Percentiles rank a stretch among this genome's conserved stretches.
Evolutionary conservation across 2,113 vertebrate genomes (phyloP).

Genomic region (Ceyx melanurus): DNA sequence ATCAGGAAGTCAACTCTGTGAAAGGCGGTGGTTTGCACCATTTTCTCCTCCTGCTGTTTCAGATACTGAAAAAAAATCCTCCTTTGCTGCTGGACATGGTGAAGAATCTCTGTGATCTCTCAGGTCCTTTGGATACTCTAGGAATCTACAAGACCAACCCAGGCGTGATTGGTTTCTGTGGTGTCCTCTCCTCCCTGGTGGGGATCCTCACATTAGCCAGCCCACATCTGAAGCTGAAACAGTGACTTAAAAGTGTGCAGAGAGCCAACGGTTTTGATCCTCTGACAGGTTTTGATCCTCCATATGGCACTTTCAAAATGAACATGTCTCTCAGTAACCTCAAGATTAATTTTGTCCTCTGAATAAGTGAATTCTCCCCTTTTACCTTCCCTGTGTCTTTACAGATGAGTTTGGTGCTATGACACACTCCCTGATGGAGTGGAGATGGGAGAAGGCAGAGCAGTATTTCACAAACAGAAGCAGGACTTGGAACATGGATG

Average conservation of each 20-base stretch:
- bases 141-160: constrained; percentile 83
- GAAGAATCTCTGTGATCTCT: constrained; percentile 91
- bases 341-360: not conserved
- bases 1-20: constrained; percentile 43
- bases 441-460: not conserved
- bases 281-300: not conserved
- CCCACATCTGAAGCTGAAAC: constrained; percentile 84
- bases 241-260: not conserved
- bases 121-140: constrained; percentile 86
- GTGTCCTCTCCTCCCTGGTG: constrained; percentile 89
- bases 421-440: not conserved
- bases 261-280: not conserved
- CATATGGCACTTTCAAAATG: not conserved
- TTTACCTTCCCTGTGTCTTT: not conserved
- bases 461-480: not conserved
- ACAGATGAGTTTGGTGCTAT: not conserved
- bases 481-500: not conserved
- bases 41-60: constrained; percentile 76
- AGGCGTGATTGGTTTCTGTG: constrained; percentile 87
- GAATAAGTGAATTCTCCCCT: not conserved
- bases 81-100: constrained; percentile 85
- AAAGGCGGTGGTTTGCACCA: constrained; percentile 74
- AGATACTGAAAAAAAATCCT: constrained; percentile 79
- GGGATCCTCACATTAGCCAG: constrained; percentile 83
- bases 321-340: not conserved